Evolutionary conservation across 2,113 vertebrate genomes (phyloP).

Genomic region (Tetrax tetrax): DNA sequence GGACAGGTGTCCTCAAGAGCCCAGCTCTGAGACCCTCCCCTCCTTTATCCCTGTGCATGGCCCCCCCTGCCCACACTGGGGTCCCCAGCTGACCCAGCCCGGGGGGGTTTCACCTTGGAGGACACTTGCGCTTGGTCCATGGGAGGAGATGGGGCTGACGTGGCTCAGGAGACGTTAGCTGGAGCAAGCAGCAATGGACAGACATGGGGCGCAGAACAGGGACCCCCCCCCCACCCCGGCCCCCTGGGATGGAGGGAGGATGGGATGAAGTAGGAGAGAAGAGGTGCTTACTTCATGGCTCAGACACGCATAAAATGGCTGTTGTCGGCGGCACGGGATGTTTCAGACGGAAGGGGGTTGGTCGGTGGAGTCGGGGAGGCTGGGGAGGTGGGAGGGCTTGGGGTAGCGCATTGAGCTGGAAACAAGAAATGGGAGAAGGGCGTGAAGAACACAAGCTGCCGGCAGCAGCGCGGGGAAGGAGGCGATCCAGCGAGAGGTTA

Average conservation of each 20-base stretch:
- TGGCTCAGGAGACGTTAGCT: not conserved
- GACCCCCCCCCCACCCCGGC: not conserved
- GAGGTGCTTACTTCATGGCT: conserved; percentile 87
- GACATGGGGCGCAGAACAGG: not conserved
- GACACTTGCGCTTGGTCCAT: conserved; percentile 1
- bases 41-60: not conserved
- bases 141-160: conserved; percentile 25
- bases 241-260: not conserved
- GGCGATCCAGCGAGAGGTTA: not conserved
- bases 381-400: conserved; percentile 87
- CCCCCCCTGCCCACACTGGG: not conserved
- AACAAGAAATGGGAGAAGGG: conserved; percentile 75
- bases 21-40: fast-evolving
- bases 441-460: conserved; percentile 44
- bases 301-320: conserved; percentile 92
- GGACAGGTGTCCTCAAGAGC: not conserved
- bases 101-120: not conserved
- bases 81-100: not conserved
- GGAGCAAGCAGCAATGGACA: not conserved
- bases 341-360: conserved; percentile 83
- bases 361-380: conserved; percentile 85
- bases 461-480: not conserved
- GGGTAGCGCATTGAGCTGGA: conserved; percentile 88
- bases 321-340: conserved; percentile 78
- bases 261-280: conserved; percentile 65